These are phyloP conservation scores for Bactericera cockerelli DNA, from an alignment of 1,140 invertebrate genomes.

Conservation along the genomic window DNA sequence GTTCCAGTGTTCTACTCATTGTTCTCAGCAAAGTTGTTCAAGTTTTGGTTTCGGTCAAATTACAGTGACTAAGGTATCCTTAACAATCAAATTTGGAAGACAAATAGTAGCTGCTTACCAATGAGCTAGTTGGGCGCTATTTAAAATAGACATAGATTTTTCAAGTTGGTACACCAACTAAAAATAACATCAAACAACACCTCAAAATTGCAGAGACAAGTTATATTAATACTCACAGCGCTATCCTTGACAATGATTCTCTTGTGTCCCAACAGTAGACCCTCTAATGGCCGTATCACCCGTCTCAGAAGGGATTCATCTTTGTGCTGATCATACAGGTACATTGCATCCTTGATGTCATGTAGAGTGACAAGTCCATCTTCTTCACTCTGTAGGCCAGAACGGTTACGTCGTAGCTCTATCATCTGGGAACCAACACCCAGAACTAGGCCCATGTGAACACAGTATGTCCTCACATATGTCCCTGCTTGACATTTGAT, in stretches of 20 bases:
- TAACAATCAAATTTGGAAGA: too few species aligned
- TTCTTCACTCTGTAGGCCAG: slow-evolving; percentile 67
- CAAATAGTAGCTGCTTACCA: too few species aligned
- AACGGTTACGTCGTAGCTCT: slow-evolving; percentile 83
- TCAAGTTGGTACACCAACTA: too few species aligned
- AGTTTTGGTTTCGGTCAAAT: too few species aligned
- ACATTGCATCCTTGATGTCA: slow-evolving; percentile 95
- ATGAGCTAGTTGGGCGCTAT: too few species aligned
- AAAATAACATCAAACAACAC: too few species aligned
- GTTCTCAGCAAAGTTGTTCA: too few species aligned
- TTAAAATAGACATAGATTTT: too few species aligned
- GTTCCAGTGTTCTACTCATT: too few species aligned
- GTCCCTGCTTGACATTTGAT: slow-evolving; percentile 97
- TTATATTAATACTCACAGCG: slow-evolving; percentile 66
- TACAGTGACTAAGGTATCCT: too few species aligned
- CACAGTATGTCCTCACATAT: slow-evolving; percentile 96
- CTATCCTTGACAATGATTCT: slow-evolving; percentile 97
- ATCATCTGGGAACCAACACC: slow-evolving; percentile 97
- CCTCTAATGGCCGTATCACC: slow-evolving; percentile 88
- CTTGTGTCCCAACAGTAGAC: slow-evolving; percentile 79
- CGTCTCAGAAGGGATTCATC: slow-evolving; percentile 88
- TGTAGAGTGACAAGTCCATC: slow-evolving; percentile 93
- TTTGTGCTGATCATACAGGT: slow-evolving; percentile 92
- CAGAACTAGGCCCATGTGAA: slow-evolving; percentile 88
- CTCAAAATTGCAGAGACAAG: too few species aligned